Percentiles rank a stretch among this genome's conserved stretches.
These are phyloP conservation scores for Aptenodytes patagonicus DNA, from an alignment of 2,113 vertebrate species.

Conservation along the genomic window DNA sequence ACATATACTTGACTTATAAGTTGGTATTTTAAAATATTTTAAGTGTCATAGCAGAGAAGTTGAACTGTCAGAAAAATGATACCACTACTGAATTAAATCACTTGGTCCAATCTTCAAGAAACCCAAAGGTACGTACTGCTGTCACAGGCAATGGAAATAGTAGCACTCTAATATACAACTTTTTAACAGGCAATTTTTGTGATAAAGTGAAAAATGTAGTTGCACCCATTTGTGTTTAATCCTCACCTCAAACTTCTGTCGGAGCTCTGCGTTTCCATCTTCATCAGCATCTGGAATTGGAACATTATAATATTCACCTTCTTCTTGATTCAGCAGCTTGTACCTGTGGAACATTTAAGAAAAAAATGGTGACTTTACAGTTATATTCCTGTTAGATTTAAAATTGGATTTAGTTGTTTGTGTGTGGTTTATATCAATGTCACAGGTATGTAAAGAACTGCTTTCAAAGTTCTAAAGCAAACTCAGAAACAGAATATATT, in stretches of 20 bases:
- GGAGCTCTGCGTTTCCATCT: slow-evolving; percentile 87
- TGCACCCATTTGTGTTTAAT: not conserved
- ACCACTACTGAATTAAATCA: not conserved
- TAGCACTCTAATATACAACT: not conserved
- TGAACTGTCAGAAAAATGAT: not conserved
- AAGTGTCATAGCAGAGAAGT: not conserved
- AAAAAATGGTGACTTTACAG: not conserved
- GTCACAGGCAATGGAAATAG: not conserved
- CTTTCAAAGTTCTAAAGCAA: not conserved
- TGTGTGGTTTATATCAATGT: not conserved
- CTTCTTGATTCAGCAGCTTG: slow-evolving; percentile 93
- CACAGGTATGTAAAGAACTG: not conserved
- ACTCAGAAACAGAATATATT: not conserved
- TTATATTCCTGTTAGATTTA: not conserved
- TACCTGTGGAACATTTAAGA: slow-evolving; percentile 76
- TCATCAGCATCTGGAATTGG: slow-evolving; percentile 93
- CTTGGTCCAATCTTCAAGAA: not conserved
- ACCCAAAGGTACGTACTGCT: not conserved
- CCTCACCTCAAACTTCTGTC: slow-evolving; percentile 96
- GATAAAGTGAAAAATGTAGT: not conserved
- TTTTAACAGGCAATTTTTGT: not conserved
- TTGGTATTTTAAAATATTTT: not conserved
- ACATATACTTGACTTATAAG: not conserved
- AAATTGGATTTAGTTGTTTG: not conserved
- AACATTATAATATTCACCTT: slow-evolving; percentile 96